A percentile compares a stretch with the other conserved stretches of the same genome.
These are phyloP conservation scores for Aspiorhynchus laticeps DNA, from an alignment of 2,113 vertebrate genomes.

Conservation along the genomic window DNA sequence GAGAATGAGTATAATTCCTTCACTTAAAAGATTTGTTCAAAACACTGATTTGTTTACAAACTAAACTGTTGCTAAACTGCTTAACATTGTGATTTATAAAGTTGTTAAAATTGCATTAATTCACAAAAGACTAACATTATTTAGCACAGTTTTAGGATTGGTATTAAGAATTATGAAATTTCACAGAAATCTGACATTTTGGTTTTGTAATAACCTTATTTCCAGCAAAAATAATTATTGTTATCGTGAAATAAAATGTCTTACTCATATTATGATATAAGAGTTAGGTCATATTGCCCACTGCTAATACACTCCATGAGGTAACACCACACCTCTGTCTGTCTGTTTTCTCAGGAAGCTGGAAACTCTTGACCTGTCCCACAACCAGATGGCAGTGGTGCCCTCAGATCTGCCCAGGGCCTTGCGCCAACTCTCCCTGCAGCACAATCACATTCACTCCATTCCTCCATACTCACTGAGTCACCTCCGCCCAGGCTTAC, in stretches of 20 bases:
- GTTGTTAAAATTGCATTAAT: no score
- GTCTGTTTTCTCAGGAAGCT: conserved; percentile 69
- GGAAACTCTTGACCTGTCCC: conserved; percentile 76
- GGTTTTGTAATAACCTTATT: background rate
- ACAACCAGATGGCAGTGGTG: conserved; percentile 72
- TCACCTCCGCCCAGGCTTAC: conserved; percentile 76
- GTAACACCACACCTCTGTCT: background rate
- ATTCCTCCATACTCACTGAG: conserved; percentile 72
- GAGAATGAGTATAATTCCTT: no score
- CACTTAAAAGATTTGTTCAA: no score
- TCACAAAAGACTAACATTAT: no score
- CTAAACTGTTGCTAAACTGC: no score
- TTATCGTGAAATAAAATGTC: no score
- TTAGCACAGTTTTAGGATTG: background rate
- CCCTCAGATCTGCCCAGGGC: conserved; percentile 73
- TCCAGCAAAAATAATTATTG: no score
- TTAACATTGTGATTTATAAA: no score
- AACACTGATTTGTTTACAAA: no score
- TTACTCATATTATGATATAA: background rate
- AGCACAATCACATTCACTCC: conserved; percentile 75
- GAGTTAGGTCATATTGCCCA: background rate
- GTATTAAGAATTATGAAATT: background rate
- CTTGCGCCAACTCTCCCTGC: conserved; percentile 70
- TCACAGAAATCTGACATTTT: background rate
- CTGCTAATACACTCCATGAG: background rate